These are phyloP conservation scores for Danio tinwini DNA, from an alignment of 2,797 vertebrate genomes.

Conservation along the genomic window DNA sequence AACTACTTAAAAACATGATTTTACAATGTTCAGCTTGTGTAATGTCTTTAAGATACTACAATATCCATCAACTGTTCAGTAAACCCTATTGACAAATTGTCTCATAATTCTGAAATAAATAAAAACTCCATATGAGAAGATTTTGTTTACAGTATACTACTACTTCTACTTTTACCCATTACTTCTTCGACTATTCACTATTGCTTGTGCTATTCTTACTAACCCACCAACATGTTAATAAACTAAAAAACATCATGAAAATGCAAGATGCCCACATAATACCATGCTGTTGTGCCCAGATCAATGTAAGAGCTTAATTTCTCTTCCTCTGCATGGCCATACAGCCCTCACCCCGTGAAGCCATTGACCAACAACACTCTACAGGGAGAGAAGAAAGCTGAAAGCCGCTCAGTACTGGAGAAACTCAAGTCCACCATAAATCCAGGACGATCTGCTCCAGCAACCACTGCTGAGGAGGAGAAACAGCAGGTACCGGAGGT, in stretches of 20 bases:
- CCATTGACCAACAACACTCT: constrained; percentile 80
- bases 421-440: constrained; percentile 85
- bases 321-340: constrained; percentile 46
- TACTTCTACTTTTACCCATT: constrained; percentile 20
- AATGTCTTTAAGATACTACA: not conserved
- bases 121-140: not conserved
- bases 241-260: not conserved
- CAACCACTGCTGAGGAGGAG: constrained; percentile 72
- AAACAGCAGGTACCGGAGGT: constrained; percentile 69
- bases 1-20: not conserved
- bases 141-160: not conserved
- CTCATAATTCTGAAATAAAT: not conserved
- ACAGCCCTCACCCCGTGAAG: constrained; percentile 92
- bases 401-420: constrained; percentile 85
- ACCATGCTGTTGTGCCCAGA: not conserved
- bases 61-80: not conserved
- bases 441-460: constrained; percentile 72
- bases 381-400: constrained; percentile 80
- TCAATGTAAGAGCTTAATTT: constrained; percentile 6
- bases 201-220: not conserved
- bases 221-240: not conserved
- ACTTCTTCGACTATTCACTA: not conserved
- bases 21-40: not conserved
- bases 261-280: not conserved
- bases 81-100: not conserved